A percentile compares a stretch with the other conserved stretches of the same genome.
Conservation (phyloP, 2,888 invertebrate species). For the Pammene fasciana region DNA sequence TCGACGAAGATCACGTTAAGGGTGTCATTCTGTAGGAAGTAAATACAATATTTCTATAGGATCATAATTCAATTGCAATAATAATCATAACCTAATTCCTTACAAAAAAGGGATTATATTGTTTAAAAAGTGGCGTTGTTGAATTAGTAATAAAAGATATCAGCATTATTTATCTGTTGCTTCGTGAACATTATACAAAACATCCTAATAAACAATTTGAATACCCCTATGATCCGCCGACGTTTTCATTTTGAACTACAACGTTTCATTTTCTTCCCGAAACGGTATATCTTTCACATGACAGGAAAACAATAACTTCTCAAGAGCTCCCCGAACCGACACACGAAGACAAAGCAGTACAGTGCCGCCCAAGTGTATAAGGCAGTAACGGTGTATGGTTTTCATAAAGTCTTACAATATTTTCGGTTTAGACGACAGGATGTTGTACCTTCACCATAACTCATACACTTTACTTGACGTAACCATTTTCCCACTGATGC, state of each 20-base stretch:
- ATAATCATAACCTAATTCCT: conserved; percentile 30
- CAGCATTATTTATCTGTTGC: not conserved
- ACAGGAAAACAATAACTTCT: conserved; percentile 73
- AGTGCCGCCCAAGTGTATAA: conserved; percentile 1
- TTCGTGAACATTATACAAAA: not conserved
- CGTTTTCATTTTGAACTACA: conserved; percentile 46
- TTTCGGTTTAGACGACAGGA: conserved; percentile 5
- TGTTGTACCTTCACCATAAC: conserved; percentile 51
- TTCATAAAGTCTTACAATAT: conserved; percentile 13
- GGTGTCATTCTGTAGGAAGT: not conserved
- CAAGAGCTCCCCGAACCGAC: conserved; percentile 54
- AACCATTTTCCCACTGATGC: conserved; percentile 53
- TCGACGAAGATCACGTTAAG: conserved; percentile 12
- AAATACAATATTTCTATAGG: conserved; percentile 8
- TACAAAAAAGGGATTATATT: conserved; percentile 9
- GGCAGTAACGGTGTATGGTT: conserved; percentile 2
- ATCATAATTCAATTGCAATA: conserved; percentile 29
- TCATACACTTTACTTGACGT: conserved; percentile 59
- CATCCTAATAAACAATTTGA: conserved; percentile 6
- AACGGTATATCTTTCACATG: conserved; percentile 66
- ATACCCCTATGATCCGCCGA: conserved; percentile 41
- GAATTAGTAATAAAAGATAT: too few relatives aligned
- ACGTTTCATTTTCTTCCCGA: conserved; percentile 59
- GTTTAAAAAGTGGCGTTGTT: not conserved
- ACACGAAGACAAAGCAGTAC: conserved; percentile 59